Percentiles rank a stretch among this genome's conserved stretches.
Conservation (phyloP, 2,888 invertebrate species). For the Leucophora obtusa region DNA sequence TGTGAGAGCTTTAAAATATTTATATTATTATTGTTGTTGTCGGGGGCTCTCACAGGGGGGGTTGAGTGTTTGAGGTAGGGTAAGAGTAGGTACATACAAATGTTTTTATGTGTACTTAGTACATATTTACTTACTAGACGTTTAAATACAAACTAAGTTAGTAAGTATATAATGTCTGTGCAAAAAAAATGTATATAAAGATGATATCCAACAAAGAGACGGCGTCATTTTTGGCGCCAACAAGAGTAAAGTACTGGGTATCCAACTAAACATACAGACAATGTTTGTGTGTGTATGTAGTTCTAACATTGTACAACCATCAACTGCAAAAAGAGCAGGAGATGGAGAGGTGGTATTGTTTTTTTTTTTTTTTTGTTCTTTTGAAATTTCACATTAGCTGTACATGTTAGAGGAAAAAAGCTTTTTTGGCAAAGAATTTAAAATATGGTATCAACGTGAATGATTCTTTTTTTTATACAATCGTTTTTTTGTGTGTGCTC, state of each 20-base stretch:
- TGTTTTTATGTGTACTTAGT: background rate
- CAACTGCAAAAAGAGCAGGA: conserved; percentile 12
- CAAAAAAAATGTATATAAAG: background rate
- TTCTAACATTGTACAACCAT: background rate
- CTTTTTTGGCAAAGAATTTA: conserved; percentile 62
- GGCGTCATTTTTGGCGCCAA: conserved; percentile 61
- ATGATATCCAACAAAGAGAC: conserved; percentile 28
- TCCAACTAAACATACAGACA: conserved; percentile 2
- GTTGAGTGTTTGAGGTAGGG: conserved; percentile 47
- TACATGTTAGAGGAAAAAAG: conserved; percentile 38
- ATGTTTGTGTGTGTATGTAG: background rate
- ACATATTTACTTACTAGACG: conserved; percentile 5
- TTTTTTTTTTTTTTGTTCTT: background rate
- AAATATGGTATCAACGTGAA: conserved; percentile 53
- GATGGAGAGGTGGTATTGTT: background rate
- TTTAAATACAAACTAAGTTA: conserved; percentile 20
- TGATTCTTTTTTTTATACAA: conserved; percentile 6
- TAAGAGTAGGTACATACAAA: background rate
- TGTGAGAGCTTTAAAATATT: conserved; percentile 38
- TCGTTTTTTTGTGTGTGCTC: conserved; percentile 2
- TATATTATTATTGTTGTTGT: conserved; percentile 16
- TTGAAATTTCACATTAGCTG: conserved; percentile 2
- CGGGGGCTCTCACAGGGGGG: conserved; percentile 1
- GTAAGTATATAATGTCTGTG: conserved; percentile 12
- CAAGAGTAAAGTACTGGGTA: conserved; percentile 38